Evolutionary conservation across 2,888 invertebrate species (phyloP), one percentile per base, ranked within the genome.

Genomic region (Sericinus montela): DNA sequence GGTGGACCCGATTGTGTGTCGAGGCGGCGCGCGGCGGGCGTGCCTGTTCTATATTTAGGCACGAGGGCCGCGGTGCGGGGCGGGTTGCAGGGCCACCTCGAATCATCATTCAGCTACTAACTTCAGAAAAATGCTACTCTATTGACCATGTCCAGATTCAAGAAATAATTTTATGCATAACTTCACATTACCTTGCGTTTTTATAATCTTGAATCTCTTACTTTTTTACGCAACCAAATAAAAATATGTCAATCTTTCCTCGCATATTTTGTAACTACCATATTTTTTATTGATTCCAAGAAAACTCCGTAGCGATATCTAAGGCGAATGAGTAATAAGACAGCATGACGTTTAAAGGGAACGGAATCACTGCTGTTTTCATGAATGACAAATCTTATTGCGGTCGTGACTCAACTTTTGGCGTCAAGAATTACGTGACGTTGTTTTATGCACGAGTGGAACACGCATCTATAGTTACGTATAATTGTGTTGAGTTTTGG

Each of bases 31-130:
- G 59, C 69, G 75, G 77, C 78, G 71, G 75, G 83, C 80, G 77
- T 79, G 84, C 80, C 76, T 67, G 76, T 63, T 78, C 86, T 87
- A 87, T 79, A 85, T 85, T 75, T 86, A 87, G 72, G 69, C 70
- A 75, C 78, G 84, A 84, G 86, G 84, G 83, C 81, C 78, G 78
- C 69, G 67, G 49, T 57, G 59, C 53, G 55, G 65, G 63, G 52
- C 42, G 59, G 55, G 61, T 59, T 59, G 65, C 65, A 74, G 74
- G 78, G 74, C 75, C 71, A 67, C 63, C 63, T 68, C 66, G 64
- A 67, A 67, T 52, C 64, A 75, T 72, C 78, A 79, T 78, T 75
- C 75, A 78, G 71, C 69, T 65, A 71, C 61, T 65, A 64, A 71
- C 68, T 63, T 56, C 55, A 55, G 55, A 67, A 66, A 62, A 67